phyloP scores from a whole-genome alignment of 1,140 invertebrate species.

The Colletes gigas region DNA sequence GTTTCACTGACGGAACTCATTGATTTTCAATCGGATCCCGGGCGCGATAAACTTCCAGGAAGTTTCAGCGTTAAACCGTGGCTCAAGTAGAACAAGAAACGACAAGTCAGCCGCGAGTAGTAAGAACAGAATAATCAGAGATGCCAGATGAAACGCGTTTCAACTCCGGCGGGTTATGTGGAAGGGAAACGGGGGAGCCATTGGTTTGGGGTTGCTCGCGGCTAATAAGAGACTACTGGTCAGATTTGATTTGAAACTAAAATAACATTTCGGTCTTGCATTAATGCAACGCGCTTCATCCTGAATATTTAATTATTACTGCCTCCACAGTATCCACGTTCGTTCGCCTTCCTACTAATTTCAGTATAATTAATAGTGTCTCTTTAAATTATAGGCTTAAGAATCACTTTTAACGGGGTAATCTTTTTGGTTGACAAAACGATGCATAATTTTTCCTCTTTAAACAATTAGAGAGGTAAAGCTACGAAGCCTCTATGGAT shows the following conservation, averaged over 20 bases:
- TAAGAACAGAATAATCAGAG: conserved; percentile 8
- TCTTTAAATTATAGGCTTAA: neutral
- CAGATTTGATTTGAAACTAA: conserved; percentile 20
- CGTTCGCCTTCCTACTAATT: neutral
- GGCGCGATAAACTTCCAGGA: conserved; percentile 4
- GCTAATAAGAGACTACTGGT: neutral
- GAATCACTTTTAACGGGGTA: no score
- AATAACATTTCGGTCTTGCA: conserved; percentile 6
- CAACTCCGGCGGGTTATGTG: neutral
- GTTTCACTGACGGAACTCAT: conserved; percentile 13
- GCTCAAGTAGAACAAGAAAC: conserved; percentile 1
- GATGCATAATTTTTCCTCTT: no score
- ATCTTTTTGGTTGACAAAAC: no score
- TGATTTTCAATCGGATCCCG: conserved; percentile 25
- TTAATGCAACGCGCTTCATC: neutral
- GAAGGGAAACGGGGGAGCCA: neutral
- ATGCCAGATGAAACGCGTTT: neutral
- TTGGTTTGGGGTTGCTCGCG: neutral
- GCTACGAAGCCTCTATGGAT: no score
- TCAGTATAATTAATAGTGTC: neutral
- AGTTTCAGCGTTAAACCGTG: neutral
- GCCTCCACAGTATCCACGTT: no score
- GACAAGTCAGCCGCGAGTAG: conserved; percentile 4
- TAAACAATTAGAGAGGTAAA: no score
- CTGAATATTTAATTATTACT: neutral